Evolutionary conservation across 1,140 invertebrate species (phyloP).

Genomic region (Drosophila nasuta): DNA sequence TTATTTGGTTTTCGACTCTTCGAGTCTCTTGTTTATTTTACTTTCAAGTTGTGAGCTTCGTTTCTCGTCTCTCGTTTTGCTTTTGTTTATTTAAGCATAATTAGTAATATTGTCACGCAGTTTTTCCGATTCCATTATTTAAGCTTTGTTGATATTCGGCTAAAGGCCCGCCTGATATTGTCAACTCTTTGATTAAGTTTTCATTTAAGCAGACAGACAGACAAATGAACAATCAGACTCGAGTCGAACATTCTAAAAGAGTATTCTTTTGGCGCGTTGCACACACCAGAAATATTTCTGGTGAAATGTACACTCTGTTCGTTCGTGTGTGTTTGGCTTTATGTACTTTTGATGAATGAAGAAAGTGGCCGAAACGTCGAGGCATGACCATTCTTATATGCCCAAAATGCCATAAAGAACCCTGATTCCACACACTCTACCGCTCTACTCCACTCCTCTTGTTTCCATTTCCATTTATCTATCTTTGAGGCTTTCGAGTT

Average conservation of each 20-base stretch:
- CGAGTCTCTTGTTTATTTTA: conserved; percentile 14
- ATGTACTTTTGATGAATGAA: conserved; percentile 73
- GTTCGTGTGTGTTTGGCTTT: conserved; percentile 38
- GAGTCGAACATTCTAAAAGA: conserved; percentile 46
- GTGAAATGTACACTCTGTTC: conserved; percentile 58
- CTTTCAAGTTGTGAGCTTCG: conserved; percentile 36
- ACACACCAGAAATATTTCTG: conserved; percentile 47
- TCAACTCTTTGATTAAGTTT: conserved; percentile 43
- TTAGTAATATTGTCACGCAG: conserved; percentile 70
- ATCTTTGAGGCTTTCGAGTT: not conserved
- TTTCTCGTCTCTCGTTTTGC: conserved; percentile 13
- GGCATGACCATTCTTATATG: conserved; percentile 68
- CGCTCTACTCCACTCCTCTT: too few relatives aligned
- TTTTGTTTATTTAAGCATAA: conserved; percentile 53
- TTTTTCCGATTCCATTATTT: conserved; percentile 42
- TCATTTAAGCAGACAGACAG: conserved; percentile 32
- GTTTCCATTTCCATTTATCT: too few relatives aligned
- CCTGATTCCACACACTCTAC: not conserved
- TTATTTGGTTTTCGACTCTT: conserved; percentile 31
- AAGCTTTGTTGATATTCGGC: conserved; percentile 40
- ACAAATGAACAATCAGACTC: not conserved
- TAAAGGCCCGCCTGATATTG: conserved; percentile 34
- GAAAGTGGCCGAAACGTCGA: conserved; percentile 53
- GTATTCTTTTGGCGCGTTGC: conserved; percentile 38
- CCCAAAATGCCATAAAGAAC: conserved; percentile 37